Base-by-base conservation (phyloP, 2,797 vertebrate species). In the Clarias platycephalus region DNA sequence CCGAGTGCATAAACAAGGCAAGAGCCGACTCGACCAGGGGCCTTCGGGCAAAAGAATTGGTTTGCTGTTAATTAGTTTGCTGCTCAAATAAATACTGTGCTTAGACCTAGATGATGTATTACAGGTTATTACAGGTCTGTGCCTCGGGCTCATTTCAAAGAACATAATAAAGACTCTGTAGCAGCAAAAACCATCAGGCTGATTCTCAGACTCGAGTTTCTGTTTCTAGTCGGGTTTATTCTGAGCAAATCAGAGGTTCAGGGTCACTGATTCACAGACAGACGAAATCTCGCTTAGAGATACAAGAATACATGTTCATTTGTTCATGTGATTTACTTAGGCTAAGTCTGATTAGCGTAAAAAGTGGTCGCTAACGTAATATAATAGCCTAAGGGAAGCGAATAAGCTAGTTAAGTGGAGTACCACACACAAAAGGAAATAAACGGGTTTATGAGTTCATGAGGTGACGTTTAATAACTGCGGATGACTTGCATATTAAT, bases 51-150 rank as follows among this genome's bases (percentile, higher is more conserved):
- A 20, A 60, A 28, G 15, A 77, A 58, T 3, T 0, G 16, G 77
- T 80, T 80, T 16, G 24, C 44, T 49, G 77, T 80, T 80, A 49
- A 64, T 80, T 63, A 44, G n/a, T 20, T 64, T 80, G 34, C 77
- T 49, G 60, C 77, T 49, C 37, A 80, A 44, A 64, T 80, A 80
- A 80, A 49, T 49, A 28, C 58, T 28, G 37, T 79, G 77, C 2
- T 79, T 18, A 28, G 37, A 80, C 64, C 16, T 26, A 10, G 60
- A 49, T 49, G 58, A 64, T 64, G 77, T n/a, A 64, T 18, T 80
- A 64, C 60, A 64, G 60, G 77, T 49, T 63, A 64, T 64, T 78
- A 31, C 26, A 63, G 37, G n/a, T n/a, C 37, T 63, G 26, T 4
- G 24, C 60, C 77, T 79, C 60, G 44, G n/a, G 60, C 6, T 10